A percentile compares a stretch with the other conserved stretches of the same genome.
These are phyloP conservation scores for Phyllotreta cruciferae DNA, from an alignment of 2,888 invertebrate genomes.

Conservation along the genomic window DNA sequence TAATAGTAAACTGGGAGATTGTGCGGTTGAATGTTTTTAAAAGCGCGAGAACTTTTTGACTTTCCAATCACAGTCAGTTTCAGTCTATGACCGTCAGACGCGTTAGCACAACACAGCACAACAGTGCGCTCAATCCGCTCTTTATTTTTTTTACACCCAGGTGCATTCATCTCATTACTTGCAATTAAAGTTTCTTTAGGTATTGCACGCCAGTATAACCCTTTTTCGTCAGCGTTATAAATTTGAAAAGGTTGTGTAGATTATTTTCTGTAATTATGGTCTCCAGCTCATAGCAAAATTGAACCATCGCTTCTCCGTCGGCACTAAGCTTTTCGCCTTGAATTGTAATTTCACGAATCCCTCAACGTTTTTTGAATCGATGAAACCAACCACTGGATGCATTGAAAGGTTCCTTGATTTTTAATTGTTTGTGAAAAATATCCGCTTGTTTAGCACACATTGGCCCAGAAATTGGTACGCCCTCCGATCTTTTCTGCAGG, in stretches of 20 bases:
- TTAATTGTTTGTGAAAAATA: not conserved
- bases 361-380: not conserved
- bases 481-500: not conserved
- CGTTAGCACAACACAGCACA: no score
- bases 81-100: no score
- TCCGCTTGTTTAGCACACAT: not conserved
- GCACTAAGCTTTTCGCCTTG: slow-evolving; percentile 1
- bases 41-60: no score
- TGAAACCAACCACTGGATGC: not conserved
- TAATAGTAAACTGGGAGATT: no score
- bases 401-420: not conserved
- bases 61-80: no score
- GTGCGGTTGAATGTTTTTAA: no score
- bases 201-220: not conserved
- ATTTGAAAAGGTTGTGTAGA: not conserved
- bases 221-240: not conserved
- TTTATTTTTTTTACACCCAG: no score
- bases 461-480: not conserved
- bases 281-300: slow-evolving; percentile 5
- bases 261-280: not conserved
- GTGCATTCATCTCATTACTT: not conserved
- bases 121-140: no score
- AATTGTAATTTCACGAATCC: not conserved
- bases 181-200: not conserved
- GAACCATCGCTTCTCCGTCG: not conserved